A percentile compares a stretch with the other conserved stretches of the same genome.
phyloP scores from a whole-genome alignment of 2,113 vertebrate genomes.

The Phylloscopus whistleri region DNA sequence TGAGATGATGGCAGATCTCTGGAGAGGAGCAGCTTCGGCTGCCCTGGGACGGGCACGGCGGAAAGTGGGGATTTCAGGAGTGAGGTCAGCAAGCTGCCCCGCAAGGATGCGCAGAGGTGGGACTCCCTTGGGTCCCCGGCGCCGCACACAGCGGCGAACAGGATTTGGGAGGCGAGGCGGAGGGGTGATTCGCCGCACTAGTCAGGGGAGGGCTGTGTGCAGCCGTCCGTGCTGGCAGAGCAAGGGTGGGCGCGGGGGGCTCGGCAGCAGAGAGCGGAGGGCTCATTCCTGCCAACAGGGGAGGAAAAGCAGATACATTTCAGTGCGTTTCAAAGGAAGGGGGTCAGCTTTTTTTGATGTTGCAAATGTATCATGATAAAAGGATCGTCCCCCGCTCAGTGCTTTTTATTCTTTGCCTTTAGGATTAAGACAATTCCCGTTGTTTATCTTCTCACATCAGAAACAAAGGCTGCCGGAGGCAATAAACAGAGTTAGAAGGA shows the following conservation, averaged over 20 bases:
- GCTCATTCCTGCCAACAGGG: slow-evolving; percentile 55
- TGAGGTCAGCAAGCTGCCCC: fast-evolving
- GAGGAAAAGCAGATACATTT: slow-evolving; percentile 58
- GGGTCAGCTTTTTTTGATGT: slow-evolving; percentile 32
- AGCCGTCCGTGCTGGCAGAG: neutral
- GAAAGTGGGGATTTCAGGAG: neutral
- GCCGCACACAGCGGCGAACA: neutral
- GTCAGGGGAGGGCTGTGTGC: neutral
- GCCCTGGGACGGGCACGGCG: neutral
- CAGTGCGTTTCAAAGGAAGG: slow-evolving; percentile 15
- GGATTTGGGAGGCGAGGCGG: neutral
- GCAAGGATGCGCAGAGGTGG: neutral
- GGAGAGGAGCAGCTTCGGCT: neutral
- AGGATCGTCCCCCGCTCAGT: slow-evolving; percentile 2
- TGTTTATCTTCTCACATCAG: slow-evolving; percentile 61
- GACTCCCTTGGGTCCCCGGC: neutral
- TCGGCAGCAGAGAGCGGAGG: neutral
- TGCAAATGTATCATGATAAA: slow-evolving; percentile 39
- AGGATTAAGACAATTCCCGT: slow-evolving; percentile 60
- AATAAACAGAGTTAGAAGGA: slow-evolving; percentile 58
- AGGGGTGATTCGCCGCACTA: neutral
- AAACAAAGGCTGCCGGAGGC: slow-evolving; percentile 64
- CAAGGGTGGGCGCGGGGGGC: neutral
- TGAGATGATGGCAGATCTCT: neutral
- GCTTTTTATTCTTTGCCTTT: slow-evolving; percentile 55